Evolutionary conservation across 2,797 vertebrate species (phyloP), one percentile per base, ranked within the genome.

Genomic region (Galaxias olidus): DNA sequence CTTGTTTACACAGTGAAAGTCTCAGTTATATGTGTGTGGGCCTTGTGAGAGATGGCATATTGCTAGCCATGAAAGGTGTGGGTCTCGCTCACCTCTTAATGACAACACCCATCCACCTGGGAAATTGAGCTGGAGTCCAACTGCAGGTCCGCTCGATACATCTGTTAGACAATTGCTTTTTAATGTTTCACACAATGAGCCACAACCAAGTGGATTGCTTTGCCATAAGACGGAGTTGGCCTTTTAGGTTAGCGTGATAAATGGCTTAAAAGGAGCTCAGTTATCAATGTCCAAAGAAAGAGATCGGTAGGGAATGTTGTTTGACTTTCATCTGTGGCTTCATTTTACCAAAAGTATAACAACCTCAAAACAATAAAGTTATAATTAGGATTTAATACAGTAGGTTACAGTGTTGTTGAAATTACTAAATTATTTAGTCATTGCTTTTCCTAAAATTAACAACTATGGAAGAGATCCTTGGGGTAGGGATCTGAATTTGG

Each of bases 171-270:
- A 89, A 93, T 92, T 90, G 89, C 89, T 92, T 90, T 91, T 93
- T 90, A 91, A 92, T 94, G 87, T 91, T 89, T 89, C 77, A 72
- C 78, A 87, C 88, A 90, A 88, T 87, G 86, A 85, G 87, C 87
- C 81, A 88, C 93, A 95, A 93, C 91, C 92, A 93, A 92, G 90
- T 75, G 76, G 90, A 92, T 92, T 93, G 91, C 92, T 92, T 91
- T 93, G 30, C 91, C 92, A 75, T 92, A 93, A 95, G 93, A 91
- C 83, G 79, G 87, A 86, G 77, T 81, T 90, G 92, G 92, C 93
- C 90, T 92, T 94, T 95, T 95, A 94, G 94, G 93, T 88, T 90
- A 91, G 86, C 84, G 84, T 95, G 93, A 96, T 94, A 90, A 93
- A 93, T 94, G 90, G 88, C 86, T 91, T 88, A 86, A 81, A 85